Evolutionary conservation across 2,888 invertebrate species (phyloP).

Genomic region (Pyralis farinalis): DNA sequence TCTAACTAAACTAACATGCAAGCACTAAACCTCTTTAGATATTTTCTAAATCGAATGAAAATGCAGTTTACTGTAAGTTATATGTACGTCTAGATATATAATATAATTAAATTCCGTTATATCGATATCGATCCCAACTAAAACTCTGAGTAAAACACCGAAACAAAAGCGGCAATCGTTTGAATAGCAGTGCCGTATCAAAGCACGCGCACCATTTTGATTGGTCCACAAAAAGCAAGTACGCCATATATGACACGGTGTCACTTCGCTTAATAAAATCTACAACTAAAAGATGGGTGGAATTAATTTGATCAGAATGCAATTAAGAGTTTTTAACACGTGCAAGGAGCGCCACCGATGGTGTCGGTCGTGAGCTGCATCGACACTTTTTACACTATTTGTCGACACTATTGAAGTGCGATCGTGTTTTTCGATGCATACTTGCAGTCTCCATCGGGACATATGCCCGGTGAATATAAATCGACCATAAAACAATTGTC

Average conservation of each 20-base stretch:
- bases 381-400: constrained; percentile 9
- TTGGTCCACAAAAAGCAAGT: neutral
- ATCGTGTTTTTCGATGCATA: constrained; percentile 11
- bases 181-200: neutral
- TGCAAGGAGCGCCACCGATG: constrained; percentile 42
- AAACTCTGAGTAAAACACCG: too few species aligned
- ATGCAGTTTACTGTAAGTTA: too few species aligned
- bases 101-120: too few species aligned
- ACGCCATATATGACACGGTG: neutral
- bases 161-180: neutral
- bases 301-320: constrained; percentile 51
- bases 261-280: constrained; percentile 15
- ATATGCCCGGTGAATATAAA: constrained; percentile 10
- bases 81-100: too few species aligned
- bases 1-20: too few species aligned
- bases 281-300: constrained; percentile 4
- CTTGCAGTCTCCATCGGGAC: constrained; percentile 5
- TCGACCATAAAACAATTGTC: constrained; percentile 8
- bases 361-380: constrained; percentile 28
- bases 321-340: constrained; percentile 36
- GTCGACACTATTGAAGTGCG: constrained; percentile 9
- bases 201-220: neutral
- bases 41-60: too few species aligned
- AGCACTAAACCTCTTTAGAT: too few species aligned
- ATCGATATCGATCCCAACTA: too few species aligned